Conservation (phyloP, 1,140 invertebrate genomes). For the Cherax destructor region DNA sequence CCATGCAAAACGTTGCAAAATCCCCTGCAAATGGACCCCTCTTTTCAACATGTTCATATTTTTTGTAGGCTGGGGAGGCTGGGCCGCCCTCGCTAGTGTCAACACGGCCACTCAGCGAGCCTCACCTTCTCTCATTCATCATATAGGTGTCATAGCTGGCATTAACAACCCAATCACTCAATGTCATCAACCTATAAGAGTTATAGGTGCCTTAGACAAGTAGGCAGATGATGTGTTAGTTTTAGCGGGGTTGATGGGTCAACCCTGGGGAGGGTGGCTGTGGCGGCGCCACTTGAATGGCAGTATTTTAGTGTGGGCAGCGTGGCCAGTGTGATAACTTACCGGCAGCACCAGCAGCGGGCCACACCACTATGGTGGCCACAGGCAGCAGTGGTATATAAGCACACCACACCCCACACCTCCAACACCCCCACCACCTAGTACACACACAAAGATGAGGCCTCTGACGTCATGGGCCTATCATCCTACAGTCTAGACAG, state of each 20-base stretch:
- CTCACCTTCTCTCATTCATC: conserved; percentile 9
- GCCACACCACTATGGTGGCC: conserved; percentile 33
- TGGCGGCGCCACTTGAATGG: conserved; percentile 62
- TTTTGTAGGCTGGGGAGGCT: conserved; percentile 49
- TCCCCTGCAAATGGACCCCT: conserved; percentile 65
- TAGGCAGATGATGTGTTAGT: neutral
- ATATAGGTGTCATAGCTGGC: neutral
- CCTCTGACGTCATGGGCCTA: conserved; percentile 66
- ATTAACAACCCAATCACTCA: neutral
- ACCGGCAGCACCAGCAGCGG: conserved; percentile 48
- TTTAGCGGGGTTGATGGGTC: conserved; percentile 42
- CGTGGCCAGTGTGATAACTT: conserved; percentile 27
- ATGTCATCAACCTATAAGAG: neutral
- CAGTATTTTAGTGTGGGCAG: conserved; percentile 28
- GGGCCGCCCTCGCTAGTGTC: conserved; percentile 12
- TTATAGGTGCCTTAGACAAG: neutral
- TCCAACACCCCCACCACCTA: conserved; percentile 15
- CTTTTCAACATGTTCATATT: conserved; percentile 63
- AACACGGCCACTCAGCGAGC: conserved; percentile 23
- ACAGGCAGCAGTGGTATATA: conserved; percentile 14
- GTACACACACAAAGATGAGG: conserved; percentile 53
- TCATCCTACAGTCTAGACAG: conserved; percentile 29
- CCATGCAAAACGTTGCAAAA: conserved; percentile 66
- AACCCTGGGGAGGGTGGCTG: conserved; percentile 37
- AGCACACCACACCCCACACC: conserved; percentile 1